Base-by-base conservation (phyloP, 2,888 invertebrate species). In the Philonicus albiceps region DNA sequence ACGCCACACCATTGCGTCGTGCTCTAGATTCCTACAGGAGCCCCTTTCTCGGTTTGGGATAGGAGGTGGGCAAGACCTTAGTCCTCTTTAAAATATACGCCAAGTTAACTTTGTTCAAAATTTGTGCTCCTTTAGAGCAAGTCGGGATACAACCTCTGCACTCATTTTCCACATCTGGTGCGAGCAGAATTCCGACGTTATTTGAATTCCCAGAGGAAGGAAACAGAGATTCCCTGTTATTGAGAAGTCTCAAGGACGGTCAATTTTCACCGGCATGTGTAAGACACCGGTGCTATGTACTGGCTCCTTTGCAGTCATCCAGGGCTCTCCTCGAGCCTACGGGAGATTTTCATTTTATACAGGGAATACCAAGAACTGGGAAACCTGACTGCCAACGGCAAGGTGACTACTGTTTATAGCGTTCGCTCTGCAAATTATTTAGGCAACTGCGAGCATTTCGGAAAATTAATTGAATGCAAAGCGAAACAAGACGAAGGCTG, bases 131-230 rank as follows among this genome's bases (percentile, higher is more conserved):
- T 37, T 22, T 19, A 76, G 11, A 76, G 74, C 19, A 76, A 76
- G 34, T 43, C 11, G 11, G 34, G 40, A 76, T 37, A 34, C 34
- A 76, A 34, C 76, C 40, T 76, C 76, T 76, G 76, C 43, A 76
- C 76, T 76, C 76, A 76, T 76, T 76, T 76, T 76, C 76, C 22
- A 76, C 76, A 76, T 76, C 76, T 76, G 76, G 40, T 76, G 40
- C 27, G 76, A 76, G 40, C 19, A 22, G 40, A 74, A 74, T 74
- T n/a, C 37, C 37, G 74, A 40, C 76, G 34, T 76, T 43, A 76
- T 76, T 74, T 76, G 76, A 76, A 76, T 76, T 76, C 40, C 40
- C 76, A 40, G 19, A 43, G 22, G 76, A 43, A 76, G 27, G 13
- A n/a, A n/a, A 76, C n/a, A 19, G 40, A 64, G 64, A 64, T 64